A percentile compares a stretch with the other conserved stretches of the same genome.
These are phyloP conservation scores for Nasonia vitripennis DNA, from an alignment of 1,140 invertebrate genomes.

Conservation along the genomic window DNA sequence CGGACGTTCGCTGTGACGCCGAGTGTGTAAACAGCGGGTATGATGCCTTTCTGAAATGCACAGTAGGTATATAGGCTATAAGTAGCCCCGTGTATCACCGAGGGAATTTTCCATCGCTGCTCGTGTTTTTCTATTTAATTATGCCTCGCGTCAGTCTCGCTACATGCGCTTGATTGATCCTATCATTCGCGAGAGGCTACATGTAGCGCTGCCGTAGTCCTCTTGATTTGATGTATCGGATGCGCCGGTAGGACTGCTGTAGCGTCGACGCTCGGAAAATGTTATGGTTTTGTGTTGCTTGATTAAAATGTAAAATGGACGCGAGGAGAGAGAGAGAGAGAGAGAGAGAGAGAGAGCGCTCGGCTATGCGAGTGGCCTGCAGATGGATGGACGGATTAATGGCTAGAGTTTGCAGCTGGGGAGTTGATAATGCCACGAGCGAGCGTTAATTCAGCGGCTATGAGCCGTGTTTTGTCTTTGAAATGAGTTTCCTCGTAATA, in stretches of 20 bases:
- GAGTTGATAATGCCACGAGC: neutral
- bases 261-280: neutral
- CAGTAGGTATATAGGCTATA: neutral
- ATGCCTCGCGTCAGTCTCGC: neutral
- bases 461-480: neutral
- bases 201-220: no score
- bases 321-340: neutral
- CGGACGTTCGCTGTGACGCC: neutral
- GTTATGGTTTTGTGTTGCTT: neutral
- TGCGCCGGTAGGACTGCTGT: neutral
- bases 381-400: neutral
- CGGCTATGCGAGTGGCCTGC: neutral
- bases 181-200: no score
- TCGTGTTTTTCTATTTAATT: conserved; percentile 3
- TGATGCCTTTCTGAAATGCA: neutral
- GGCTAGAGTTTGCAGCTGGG: neutral
- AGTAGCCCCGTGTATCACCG: neutral
- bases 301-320: neutral
- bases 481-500: neutral
- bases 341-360: no score
- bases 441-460: neutral
- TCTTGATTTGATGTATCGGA: neutral
- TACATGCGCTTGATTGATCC: no score
- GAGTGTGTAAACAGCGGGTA: neutral
- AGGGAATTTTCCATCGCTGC: neutral